Conservation (phyloP, 1,140 invertebrate genomes). For the Drosophila bifasciata region DNA sequence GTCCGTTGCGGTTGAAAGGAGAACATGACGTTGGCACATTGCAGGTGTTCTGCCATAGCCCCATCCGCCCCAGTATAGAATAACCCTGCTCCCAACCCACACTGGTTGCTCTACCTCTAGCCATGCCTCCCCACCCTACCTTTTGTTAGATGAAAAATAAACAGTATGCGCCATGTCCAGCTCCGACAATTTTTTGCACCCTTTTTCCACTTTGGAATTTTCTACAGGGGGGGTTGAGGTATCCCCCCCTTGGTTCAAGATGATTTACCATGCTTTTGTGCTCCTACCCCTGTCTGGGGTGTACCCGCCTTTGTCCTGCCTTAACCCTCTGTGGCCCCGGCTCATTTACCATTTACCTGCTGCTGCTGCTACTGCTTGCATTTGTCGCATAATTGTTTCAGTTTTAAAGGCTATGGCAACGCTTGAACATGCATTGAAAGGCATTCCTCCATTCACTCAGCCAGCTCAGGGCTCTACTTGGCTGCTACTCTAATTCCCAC, state of each 20-base stretch:
- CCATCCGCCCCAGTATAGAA: too few species aligned
- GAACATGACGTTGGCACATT: slow-evolving; percentile 62
- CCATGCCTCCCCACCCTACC: slow-evolving; percentile 18
- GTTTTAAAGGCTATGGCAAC: slow-evolving; percentile 55
- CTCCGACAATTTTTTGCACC: slow-evolving; percentile 8
- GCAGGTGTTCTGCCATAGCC: slow-evolving; percentile 18
- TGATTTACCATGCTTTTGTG: slow-evolving; percentile 71
- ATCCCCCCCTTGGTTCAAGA: slow-evolving; percentile 57
- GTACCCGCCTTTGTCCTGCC: neutral
- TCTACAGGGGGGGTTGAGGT: slow-evolving; percentile 1
- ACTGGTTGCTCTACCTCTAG: too few species aligned
- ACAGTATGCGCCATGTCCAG: slow-evolving; percentile 65
- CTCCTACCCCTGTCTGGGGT: slow-evolving; percentile 30
- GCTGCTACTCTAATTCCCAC: neutral
- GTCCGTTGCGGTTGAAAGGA: slow-evolving; percentile 79
- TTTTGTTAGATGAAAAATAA: slow-evolving; percentile 77
- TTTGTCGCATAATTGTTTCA: slow-evolving; percentile 73
- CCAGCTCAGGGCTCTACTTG: too few species aligned
- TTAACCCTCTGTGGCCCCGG: slow-evolving; percentile 5
- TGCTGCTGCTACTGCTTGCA: slow-evolving; percentile 33
- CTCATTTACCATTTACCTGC: slow-evolving; percentile 61
- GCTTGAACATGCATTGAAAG: slow-evolving; percentile 62
- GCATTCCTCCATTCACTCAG: slow-evolving; percentile 33
- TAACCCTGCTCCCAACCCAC: too few species aligned
- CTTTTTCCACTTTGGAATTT: slow-evolving; percentile 34